Evolutionary conservation across 2,888 invertebrate species (phyloP).

Genomic region (Eutolmus rufibarbis): DNA sequence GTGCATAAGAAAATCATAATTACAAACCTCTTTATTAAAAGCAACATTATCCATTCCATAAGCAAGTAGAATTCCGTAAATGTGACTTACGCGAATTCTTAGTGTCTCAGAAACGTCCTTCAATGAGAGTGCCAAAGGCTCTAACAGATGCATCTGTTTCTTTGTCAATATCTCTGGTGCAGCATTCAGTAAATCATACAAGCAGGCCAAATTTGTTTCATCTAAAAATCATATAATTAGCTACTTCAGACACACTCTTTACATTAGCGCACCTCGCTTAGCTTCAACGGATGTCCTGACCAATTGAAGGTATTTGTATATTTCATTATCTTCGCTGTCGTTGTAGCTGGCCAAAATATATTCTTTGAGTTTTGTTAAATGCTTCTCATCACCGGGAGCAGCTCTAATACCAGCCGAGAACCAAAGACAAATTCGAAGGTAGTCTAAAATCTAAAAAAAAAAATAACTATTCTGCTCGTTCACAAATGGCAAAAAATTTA

Average conservation of each 20-base stretch:
- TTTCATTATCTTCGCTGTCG: conserved; percentile 66
- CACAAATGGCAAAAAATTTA: conserved; percentile 56
- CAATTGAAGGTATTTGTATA: conserved; percentile 74
- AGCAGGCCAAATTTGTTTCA: conserved; percentile 69
- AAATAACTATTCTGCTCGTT: not conserved
- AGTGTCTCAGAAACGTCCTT: conserved; percentile 79
- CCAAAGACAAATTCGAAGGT: conserved; percentile 81
- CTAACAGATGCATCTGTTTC: conserved; percentile 66
- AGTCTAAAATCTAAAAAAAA: conserved; percentile 67
- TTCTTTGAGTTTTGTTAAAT: conserved; percentile 71
- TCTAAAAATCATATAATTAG: conserved; percentile 49
- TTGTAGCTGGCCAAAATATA: conserved; percentile 68
- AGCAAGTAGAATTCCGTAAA: conserved; percentile 77
- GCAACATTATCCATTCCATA: conserved; percentile 65
- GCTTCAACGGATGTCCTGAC: conserved; percentile 72
- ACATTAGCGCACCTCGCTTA: conserved; percentile 67
- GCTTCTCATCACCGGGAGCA: conserved; percentile 65
- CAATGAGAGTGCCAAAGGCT: conserved; percentile 63
- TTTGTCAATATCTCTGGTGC: conserved; percentile 74
- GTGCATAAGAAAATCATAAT: not conserved
- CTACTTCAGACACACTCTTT: not conserved
- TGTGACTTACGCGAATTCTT: conserved; percentile 74
- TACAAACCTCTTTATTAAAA: conserved; percentile 65
- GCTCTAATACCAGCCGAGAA: conserved; percentile 69
- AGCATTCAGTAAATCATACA: conserved; percentile 85